These are phyloP conservation scores for Opisthograptis luteolata DNA, from an alignment of 2,888 invertebrate genomes.

Conservation along the genomic window DNA sequence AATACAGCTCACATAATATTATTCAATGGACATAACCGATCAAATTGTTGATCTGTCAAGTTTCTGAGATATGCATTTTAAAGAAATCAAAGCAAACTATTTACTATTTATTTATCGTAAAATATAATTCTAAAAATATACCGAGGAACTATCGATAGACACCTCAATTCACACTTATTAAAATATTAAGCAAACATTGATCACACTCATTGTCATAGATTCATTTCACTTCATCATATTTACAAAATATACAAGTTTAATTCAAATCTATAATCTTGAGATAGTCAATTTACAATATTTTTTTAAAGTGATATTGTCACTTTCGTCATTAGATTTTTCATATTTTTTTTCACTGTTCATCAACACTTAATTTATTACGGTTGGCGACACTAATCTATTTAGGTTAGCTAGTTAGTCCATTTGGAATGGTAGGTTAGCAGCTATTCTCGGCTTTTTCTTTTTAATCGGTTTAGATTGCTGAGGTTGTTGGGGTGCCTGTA, in stretches of 20 bases:
- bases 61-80: background rate
- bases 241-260: slow-evolving; percentile 65
- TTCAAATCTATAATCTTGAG: slow-evolving; percentile 32
- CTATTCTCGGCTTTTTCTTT: slow-evolving; percentile 74
- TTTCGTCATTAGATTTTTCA: background rate
- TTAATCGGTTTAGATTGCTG: slow-evolving; percentile 53
- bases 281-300: slow-evolving; percentile 21
- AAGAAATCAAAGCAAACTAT: slow-evolving; percentile 1
- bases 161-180: slow-evolving; percentile 27
- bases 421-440: slow-evolving; percentile 75
- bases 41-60: background rate
- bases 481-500: slow-evolving; percentile 46
- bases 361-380: slow-evolving; percentile 17
- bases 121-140: slow-evolving; percentile 37
- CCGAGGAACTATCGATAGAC: slow-evolving; percentile 34
- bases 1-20: background rate
- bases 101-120: slow-evolving; percentile 12
- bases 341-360: slow-evolving; percentile 10
- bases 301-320: slow-evolving; percentile 13
- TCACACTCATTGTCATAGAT: slow-evolving; percentile 47
- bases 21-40: background rate
- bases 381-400: slow-evolving; percentile 27
- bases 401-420: slow-evolving; percentile 58
- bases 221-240: slow-evolving; percentile 56
- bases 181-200: slow-evolving; percentile 36